A percentile compares a stretch with the other conserved stretches of the same genome.
These are phyloP conservation scores for Alfaro cultratus DNA, from an alignment of 2,797 vertebrate species.

Conservation along the genomic window DNA sequence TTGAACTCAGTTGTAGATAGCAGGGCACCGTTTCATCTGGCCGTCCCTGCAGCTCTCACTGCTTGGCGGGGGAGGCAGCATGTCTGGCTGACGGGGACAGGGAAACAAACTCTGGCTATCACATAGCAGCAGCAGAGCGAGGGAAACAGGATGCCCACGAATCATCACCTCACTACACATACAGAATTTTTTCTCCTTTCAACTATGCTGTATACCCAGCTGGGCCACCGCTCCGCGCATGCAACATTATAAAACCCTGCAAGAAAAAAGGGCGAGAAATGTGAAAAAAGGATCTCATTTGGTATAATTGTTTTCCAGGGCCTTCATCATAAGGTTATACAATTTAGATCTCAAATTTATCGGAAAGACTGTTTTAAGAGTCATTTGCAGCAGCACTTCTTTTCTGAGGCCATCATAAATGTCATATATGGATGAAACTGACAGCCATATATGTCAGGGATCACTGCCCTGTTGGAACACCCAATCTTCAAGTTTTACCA, in stretches of 20 bases:
- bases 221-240: conserved; percentile 34
- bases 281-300: background rate
- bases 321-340: background rate
- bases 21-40: conserved; percentile 48
- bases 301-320: no score
- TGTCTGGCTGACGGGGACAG: conserved; percentile 56
- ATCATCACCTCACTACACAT: conserved; percentile 61
- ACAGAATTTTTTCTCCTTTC: conserved; percentile 66
- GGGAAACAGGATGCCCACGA: conserved; percentile 77
- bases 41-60: conserved; percentile 40
- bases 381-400: background rate
- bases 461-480: background rate
- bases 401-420: no score
- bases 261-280: background rate
- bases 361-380: background rate
- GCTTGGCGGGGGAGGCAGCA: conserved; percentile 64
- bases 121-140: conserved; percentile 68
- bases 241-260: background rate
- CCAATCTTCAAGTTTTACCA: background rate
- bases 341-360: background rate
- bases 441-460: background rate
- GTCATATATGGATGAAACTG: no score
- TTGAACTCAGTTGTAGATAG: conserved; percentile 66
- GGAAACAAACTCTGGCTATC: conserved; percentile 82
- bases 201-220: conserved; percentile 32